Conservation (phyloP, 2,888 invertebrate species). For the Perizoma flavofasciatum region DNA sequence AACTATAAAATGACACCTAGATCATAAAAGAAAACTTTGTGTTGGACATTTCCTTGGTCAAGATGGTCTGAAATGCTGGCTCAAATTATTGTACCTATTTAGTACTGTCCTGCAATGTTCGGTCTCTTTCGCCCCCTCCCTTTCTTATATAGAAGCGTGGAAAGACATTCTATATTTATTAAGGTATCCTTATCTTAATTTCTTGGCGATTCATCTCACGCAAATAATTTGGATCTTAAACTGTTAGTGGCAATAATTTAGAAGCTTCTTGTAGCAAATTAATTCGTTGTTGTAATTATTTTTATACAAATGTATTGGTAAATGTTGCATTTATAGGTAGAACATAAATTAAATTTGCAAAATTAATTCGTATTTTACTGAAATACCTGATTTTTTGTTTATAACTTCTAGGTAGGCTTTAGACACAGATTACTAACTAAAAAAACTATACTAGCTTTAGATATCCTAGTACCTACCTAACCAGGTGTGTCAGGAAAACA, state of each 20-base stretch:
- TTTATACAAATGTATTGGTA: conserved; percentile 60
- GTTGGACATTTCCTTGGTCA: too few species aligned
- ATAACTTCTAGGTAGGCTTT: background rate
- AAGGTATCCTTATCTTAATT: background rate
- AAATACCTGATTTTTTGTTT: background rate
- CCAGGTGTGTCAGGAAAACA: too few species aligned
- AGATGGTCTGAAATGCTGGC: too few species aligned
- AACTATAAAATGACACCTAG: too few species aligned
- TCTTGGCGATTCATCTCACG: background rate
- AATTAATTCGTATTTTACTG: conserved; percentile 42
- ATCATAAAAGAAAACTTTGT: too few species aligned
- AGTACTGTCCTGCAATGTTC: too few species aligned
- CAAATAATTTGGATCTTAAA: conserved; percentile 11
- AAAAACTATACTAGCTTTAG: too few species aligned
- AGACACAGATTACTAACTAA: too few species aligned
- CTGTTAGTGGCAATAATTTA: conserved; percentile 23
- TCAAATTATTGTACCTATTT: too few species aligned
- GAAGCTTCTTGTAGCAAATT: conserved; percentile 59
- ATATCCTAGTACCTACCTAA: too few species aligned
- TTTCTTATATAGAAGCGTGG: background rate
- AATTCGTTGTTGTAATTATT: conserved; percentile 78
- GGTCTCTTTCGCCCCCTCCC: background rate
- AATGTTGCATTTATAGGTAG: conserved; percentile 79
- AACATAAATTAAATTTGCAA: conserved; percentile 74
- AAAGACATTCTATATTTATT: background rate